Percentiles rank a stretch among this genome's conserved stretches.
Conservation (phyloP, 2,888 invertebrate species). For the Pandemis cinnamomeana region DNA sequence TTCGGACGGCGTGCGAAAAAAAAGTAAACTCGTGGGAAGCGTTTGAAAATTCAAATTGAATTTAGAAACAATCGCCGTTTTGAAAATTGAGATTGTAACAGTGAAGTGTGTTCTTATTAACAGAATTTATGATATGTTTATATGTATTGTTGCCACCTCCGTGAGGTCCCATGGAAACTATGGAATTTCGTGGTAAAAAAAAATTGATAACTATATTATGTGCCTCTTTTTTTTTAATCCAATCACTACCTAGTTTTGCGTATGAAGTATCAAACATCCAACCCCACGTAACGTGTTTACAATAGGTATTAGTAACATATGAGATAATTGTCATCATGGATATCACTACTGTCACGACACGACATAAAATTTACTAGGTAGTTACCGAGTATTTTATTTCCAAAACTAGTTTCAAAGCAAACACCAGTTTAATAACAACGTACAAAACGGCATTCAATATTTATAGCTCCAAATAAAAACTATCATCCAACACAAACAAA, state of each 20-base stretch:
- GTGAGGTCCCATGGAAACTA: too few relatives aligned
- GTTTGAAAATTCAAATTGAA: conserved; percentile 17
- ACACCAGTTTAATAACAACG: neutral
- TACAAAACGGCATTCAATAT: conserved; percentile 21
- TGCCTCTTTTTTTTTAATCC: too few relatives aligned
- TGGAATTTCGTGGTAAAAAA: too few relatives aligned
- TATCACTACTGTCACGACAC: neutral
- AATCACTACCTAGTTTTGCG: too few relatives aligned
- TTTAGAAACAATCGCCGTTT: neutral
- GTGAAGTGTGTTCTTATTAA: neutral
- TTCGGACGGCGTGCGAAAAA: conserved; percentile 28
- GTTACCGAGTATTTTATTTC: neutral
- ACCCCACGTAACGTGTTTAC: too few relatives aligned
- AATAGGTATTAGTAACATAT: too few relatives aligned
- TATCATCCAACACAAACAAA: conserved; percentile 21
- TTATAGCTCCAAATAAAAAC: conserved; percentile 32
- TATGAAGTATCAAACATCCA: too few relatives aligned
- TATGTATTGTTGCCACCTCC: too few relatives aligned
- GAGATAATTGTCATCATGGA: neutral
- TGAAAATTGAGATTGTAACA: neutral
- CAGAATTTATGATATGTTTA: neutral
- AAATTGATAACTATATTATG: too few relatives aligned
- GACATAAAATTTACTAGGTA: neutral
- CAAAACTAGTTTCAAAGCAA: conserved; percentile 5
- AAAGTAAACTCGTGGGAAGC: conserved; percentile 10